Conservation (phyloP, 1,140 invertebrate genomes). For the Drosophila pallidifrons region DNA sequence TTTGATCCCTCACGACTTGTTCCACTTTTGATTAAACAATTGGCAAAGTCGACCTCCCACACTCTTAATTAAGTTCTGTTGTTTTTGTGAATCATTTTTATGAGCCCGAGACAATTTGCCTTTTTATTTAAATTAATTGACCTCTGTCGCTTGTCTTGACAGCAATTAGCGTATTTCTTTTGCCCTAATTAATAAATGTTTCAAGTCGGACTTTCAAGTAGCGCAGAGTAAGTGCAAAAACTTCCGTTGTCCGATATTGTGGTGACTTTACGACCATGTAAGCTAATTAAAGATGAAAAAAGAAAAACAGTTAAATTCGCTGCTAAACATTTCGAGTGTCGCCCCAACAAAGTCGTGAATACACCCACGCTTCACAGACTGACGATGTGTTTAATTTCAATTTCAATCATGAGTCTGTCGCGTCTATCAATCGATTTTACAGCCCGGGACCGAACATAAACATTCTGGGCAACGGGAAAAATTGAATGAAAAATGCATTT, state of each 20-base stretch:
- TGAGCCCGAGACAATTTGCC: conserved; percentile 61
- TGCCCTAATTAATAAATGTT: conserved; percentile 63
- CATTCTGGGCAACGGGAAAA: conserved; percentile 50
- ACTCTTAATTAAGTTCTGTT: conserved; percentile 64
- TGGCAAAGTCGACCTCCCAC: conserved; percentile 40
- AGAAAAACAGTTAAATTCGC: conserved; percentile 63
- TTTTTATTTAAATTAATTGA: conserved; percentile 84
- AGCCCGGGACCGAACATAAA: conserved; percentile 65
- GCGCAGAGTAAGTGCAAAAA: conserved; percentile 6
- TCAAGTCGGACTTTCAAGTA: conserved; percentile 41
- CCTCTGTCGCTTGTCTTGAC: conserved; percentile 69
- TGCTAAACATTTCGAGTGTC: conserved; percentile 63
- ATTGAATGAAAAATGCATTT: conserved; percentile 83
- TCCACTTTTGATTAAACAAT: conserved; percentile 22
- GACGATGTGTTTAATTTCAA: conserved; percentile 40
- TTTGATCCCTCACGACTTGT: neutral
- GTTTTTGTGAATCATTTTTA: conserved; percentile 39
- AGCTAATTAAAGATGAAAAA: conserved; percentile 64
- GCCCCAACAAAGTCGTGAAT: conserved; percentile 5
- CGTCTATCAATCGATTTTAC: conserved; percentile 79
- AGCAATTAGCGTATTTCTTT: conserved; percentile 70
- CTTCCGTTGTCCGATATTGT: conserved; percentile 3
- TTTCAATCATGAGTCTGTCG: conserved; percentile 72
- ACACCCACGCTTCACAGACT: conserved; percentile 18
- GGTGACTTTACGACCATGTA: conserved; percentile 64